These are phyloP conservation scores for Lochmaea crataegi DNA, from an alignment of 2,888 invertebrate species.

Conservation along the genomic window DNA sequence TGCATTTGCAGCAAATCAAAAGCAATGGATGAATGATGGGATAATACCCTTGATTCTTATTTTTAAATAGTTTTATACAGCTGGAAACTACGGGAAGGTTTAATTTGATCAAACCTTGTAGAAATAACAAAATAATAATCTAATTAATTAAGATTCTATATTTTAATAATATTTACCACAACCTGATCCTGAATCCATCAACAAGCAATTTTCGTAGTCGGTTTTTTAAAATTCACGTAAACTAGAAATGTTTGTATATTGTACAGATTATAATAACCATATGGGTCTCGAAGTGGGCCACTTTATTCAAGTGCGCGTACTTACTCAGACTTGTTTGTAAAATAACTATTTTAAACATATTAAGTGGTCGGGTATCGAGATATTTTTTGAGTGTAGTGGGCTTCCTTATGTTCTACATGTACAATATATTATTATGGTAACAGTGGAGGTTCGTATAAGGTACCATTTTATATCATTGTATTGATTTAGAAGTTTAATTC, in stretches of 20 bases:
- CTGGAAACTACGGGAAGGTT: not conserved
- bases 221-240: slow-evolving; percentile 45
- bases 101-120: not conserved
- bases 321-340: slow-evolving; percentile 59
- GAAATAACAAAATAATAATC: not conserved
- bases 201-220: slow-evolving; percentile 49
- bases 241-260: slow-evolving; percentile 51
- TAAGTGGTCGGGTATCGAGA: slow-evolving; percentile 56
- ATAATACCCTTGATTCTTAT: no score
- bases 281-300: slow-evolving; percentile 58
- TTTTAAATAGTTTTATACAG: no score
- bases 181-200: slow-evolving; percentile 51
- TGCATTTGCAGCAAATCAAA: no score
- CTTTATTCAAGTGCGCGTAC: slow-evolving; percentile 59
- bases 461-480: not conserved
- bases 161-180: slow-evolving; percentile 53
- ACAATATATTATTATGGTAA: slow-evolving; percentile 37
- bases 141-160: slow-evolving; percentile 44
- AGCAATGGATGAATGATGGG: no score
- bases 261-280: slow-evolving; percentile 60
- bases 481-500: not conserved
- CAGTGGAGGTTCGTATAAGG: slow-evolving; percentile 10
- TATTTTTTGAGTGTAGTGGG: slow-evolving; percentile 47
- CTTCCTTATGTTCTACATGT: slow-evolving; percentile 46
- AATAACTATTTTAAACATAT: slow-evolving; percentile 60